A percentile compares a stretch with the other conserved stretches of the same genome.
These are phyloP conservation scores for Agriotes lineatus DNA, from an alignment of 2,888 invertebrate species.

Conservation along the genomic window DNA sequence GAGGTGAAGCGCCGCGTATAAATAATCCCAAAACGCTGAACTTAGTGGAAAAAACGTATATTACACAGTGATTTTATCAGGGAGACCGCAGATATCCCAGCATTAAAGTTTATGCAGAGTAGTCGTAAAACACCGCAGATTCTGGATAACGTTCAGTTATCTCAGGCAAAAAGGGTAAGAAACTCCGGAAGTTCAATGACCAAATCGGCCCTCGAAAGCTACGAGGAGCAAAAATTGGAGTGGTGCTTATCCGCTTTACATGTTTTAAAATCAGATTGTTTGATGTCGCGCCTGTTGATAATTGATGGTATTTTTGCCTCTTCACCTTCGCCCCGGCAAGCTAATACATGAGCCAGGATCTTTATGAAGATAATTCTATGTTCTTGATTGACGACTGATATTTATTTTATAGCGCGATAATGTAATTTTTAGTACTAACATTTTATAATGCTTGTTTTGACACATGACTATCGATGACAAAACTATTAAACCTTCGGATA, in stretches of 20 bases:
- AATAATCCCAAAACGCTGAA: neutral
- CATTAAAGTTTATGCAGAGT: slow-evolving; percentile 1
- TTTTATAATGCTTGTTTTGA: too few relatives aligned
- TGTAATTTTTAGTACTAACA: too few relatives aligned
- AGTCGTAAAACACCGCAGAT: neutral
- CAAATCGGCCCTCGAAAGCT: neutral
- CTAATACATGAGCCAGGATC: too few relatives aligned
- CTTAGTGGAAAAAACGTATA: neutral
- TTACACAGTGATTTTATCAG: neutral
- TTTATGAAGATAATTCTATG: too few relatives aligned
- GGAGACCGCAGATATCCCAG: neutral
- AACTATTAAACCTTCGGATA: too few relatives aligned
- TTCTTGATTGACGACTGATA: too few relatives aligned
- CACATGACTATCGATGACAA: too few relatives aligned
- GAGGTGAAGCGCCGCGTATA: neutral
- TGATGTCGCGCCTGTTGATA: neutral
- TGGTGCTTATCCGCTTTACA: slow-evolving; percentile 2
- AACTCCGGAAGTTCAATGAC: neutral
- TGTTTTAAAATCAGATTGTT: slow-evolving; percentile 9
- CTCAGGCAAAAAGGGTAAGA: neutral
- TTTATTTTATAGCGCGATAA: too few relatives aligned
- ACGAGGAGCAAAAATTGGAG: neutral
- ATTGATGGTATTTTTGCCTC: too few relatives aligned
- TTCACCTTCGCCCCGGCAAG: too few relatives aligned
- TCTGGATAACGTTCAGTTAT: neutral